phyloP scores from a whole-genome alignment of 1,140 invertebrate genomes.

The Cherax quadricarinatus region DNA sequence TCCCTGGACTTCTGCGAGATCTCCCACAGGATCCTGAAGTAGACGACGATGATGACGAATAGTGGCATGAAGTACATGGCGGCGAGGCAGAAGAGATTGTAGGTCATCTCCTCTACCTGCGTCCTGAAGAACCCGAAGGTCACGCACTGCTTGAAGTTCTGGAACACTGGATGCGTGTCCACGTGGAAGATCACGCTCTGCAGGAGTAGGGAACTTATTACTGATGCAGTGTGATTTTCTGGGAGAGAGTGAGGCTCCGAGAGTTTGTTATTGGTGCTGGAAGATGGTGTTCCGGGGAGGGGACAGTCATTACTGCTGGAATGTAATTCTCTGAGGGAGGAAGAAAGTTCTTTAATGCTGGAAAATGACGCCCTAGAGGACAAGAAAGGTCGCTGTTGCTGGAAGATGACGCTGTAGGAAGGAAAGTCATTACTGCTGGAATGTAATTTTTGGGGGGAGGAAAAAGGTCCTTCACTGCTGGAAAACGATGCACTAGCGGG shows the following conservation, averaged over 20 bases:
- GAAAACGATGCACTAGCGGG: no score
- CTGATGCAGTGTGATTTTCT: not conserved
- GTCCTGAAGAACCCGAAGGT: conserved; percentile 85
- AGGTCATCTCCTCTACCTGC: conserved; percentile 82
- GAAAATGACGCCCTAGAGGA: no score
- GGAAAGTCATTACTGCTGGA: no score
- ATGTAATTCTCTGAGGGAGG: no score
- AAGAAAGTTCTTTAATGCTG: no score
- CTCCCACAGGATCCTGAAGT: conserved; percentile 85
- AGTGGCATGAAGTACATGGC: conserved; percentile 88
- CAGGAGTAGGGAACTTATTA: conserved; percentile 74
- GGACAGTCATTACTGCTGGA: no score
- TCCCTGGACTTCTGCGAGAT: conserved; percentile 80
- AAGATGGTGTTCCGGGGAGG: no score
- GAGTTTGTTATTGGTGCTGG: no score
- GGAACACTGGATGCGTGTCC: conserved; percentile 81
- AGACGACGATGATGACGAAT: conserved; percentile 85
- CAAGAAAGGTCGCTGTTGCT: no score
- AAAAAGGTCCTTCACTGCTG: no score
- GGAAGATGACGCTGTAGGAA: no score
- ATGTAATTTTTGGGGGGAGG: no score
- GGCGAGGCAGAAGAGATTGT: conserved; percentile 86
- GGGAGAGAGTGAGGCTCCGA: not conserved
- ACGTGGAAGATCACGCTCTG: conserved; percentile 88
- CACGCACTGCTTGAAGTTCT: conserved; percentile 86